Percentiles rank a stretch among this genome's conserved stretches.
Conservation (phyloP, 2,113 vertebrate species). For the Serranochromis macrocephalus region DNA sequence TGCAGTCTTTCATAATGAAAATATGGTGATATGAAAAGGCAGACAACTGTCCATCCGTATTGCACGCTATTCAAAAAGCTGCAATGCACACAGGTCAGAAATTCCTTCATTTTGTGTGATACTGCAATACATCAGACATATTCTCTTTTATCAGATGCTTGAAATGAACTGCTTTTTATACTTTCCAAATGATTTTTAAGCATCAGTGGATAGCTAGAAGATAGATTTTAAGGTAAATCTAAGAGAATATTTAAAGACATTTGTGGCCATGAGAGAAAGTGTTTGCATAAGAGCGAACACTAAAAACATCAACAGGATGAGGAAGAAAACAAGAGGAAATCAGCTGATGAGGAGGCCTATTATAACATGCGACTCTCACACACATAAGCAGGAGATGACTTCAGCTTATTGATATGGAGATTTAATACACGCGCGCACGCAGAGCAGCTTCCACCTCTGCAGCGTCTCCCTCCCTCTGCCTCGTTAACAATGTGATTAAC, state of each 20-base stretch:
- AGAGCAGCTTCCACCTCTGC: background rate
- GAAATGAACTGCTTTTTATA: background rate
- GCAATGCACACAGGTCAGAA: background rate
- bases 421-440: background rate
- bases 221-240: background rate
- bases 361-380: background rate
- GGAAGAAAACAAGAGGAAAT: slow-evolving; percentile 4
- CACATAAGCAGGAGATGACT: background rate
- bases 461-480: background rate
- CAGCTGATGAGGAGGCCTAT: background rate
- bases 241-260: background rate
- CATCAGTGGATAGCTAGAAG: background rate
- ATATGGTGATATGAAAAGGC: background rate
- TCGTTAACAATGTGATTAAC: slow-evolving; percentile 55
- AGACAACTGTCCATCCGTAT: background rate
- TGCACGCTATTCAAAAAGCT: background rate
- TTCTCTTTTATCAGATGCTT: background rate
- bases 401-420: slow-evolving; percentile 4
- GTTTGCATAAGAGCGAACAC: background rate
- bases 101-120: background rate
- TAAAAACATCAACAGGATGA: background rate
- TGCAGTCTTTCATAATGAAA: background rate
- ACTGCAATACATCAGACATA: background rate
- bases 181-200: background rate
- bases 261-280: background rate